Evolutionary conservation across 1,140 invertebrate genomes (phyloP), one percentile per base, ranked within the genome.

Genomic region (Drosophila rufa): DNA sequence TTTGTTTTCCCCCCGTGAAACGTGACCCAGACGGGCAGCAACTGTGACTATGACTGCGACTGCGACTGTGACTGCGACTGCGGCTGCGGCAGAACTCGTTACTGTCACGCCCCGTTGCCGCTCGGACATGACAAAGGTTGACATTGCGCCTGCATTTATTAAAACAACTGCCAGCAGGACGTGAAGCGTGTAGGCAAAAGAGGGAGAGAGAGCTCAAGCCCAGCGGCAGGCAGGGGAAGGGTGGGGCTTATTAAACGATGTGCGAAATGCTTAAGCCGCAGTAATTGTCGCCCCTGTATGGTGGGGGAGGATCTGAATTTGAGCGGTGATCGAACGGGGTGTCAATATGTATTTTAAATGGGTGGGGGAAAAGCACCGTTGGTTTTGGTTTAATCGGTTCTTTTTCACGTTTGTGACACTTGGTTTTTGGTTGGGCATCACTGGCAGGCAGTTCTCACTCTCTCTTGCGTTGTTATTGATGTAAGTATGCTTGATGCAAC

Each of bases 71-170:
- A 15, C 15, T 6, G 25, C 14, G 17, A 12, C 56, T n/a, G 58
- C 43, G 46, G 47, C 43, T 19, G 76, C 68, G 64, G 68, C 84
- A 89, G 68, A 80, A 74, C 80, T 84, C 84, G 83, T 87, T 87
- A 89, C 80, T 87, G 80, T 87, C 83, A 87, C 83, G 83, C 67
- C 76, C 84, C 56, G 80, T 80, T 83, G 77, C 76, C 77, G 80
- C 51, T 74, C 5, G 84, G 77, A 87, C 84, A 87, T 87, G 84
- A 87, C 77, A 84, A 89, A 87, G 84, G 84, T 89, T 87, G 77
- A 87, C 84, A 87, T 57, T 75, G 73, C 51, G 84, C 80, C 61
- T 89, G 80, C 77, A 82, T 87, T 87, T 87, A 87, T 87, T 87
- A 87, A 87, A 87, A 87, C 75, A 82, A 76, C 80, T 80, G 80